These are phyloP conservation scores for Hydropsyche tenuis DNA, from an alignment of 1,140 invertebrate species.

Conservation along the genomic window DNA sequence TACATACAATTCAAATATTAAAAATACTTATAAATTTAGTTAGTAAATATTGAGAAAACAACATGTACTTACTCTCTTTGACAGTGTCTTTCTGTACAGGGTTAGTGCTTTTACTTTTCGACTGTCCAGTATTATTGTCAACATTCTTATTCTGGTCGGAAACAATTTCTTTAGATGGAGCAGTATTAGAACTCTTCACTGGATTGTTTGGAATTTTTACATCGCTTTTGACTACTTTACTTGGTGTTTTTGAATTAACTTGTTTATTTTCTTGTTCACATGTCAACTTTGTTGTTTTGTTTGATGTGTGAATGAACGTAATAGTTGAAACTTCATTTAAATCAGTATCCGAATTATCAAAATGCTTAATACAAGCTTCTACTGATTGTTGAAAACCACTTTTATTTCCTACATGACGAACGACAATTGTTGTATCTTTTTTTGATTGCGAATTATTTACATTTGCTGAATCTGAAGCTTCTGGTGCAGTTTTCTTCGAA, in stretches of 20 bases:
- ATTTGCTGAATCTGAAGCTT: not conserved
- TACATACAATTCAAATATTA: too few relatives aligned
- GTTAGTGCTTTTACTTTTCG: not conserved
- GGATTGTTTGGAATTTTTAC: not conserved
- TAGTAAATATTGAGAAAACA: too few relatives aligned
- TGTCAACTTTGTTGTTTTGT: too few relatives aligned
- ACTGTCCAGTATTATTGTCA: not conserved
- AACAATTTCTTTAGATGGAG: not conserved
- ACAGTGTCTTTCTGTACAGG: too few relatives aligned
- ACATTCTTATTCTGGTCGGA: not conserved
- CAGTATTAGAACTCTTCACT: not conserved
- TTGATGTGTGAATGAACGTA: too few relatives aligned
- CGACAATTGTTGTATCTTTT: not conserved
- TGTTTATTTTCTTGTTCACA: slow-evolving; percentile 1
- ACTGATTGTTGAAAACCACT: too few relatives aligned
- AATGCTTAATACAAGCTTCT: too few relatives aligned
- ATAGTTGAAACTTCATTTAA: too few relatives aligned
- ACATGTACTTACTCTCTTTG: too few relatives aligned
- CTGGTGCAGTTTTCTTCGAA: slow-evolving; percentile 4
- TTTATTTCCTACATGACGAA: too few relatives aligned
- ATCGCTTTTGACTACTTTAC: not conserved
- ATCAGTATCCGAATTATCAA: too few relatives aligned
- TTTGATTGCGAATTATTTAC: not conserved
- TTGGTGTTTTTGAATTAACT: not conserved
- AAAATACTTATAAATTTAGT: too few relatives aligned